phyloP scores from a whole-genome alignment of 2,888 invertebrate species.

The Tetanocera ferruginea region DNA sequence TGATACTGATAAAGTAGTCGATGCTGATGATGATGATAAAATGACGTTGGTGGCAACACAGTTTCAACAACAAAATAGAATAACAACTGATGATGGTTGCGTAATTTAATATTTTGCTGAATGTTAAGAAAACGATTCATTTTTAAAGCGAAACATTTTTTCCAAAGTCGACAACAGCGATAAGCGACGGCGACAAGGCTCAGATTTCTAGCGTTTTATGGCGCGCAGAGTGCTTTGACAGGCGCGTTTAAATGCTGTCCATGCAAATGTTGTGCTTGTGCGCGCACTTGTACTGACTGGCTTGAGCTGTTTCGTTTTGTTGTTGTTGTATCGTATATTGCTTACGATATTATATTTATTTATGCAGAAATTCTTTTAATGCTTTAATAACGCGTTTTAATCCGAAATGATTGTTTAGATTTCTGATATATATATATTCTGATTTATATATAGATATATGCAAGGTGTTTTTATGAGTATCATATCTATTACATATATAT shows the following conservation, averaged over 20 bases:
- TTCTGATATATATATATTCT: constrained; percentile 13
- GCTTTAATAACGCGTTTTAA: constrained; percentile 10
- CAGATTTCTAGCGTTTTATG: constrained; percentile 8
- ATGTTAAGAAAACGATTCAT: constrained; percentile 67
- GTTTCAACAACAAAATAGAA: constrained; percentile 61
- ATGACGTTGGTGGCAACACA: neutral
- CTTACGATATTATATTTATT: constrained; percentile 26
- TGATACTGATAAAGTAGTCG: neutral
- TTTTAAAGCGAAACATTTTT: constrained; percentile 61
- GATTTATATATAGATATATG: constrained; percentile 14
- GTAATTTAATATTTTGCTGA: constrained; percentile 66
- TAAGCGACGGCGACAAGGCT: constrained; percentile 22
- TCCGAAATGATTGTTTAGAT: constrained; percentile 23
- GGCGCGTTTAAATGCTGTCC: neutral
- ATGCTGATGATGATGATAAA: neutral
- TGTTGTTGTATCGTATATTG: neutral
- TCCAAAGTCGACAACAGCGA: constrained; percentile 29
- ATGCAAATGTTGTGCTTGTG: too few relatives aligned
- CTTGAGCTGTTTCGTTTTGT: constrained; percentile 2
- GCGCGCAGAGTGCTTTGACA: neutral
- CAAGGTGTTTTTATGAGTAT: constrained; percentile 3
- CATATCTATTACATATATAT: neutral
- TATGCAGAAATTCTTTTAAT: constrained; percentile 14
- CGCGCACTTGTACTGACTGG: neutral
- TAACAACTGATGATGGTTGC: constrained; percentile 67